Conservation (phyloP, 2,888 invertebrate genomes). For the Drosophila cracens region DNA sequence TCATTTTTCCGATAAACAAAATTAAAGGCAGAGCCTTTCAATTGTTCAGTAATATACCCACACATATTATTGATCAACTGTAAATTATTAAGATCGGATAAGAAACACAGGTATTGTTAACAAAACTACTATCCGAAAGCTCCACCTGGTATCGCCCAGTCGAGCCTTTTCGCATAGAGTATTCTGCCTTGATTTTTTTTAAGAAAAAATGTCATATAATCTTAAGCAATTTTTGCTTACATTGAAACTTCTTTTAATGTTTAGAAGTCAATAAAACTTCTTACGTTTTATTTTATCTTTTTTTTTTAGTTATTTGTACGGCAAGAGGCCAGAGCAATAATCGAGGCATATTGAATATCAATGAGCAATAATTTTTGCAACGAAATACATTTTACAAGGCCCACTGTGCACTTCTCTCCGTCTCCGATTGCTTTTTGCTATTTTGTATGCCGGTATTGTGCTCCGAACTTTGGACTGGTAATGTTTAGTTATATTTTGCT, state of each 20-base stretch:
- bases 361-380: constrained; percentile 1
- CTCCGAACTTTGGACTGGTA: constrained; percentile 53
- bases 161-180: background rate
- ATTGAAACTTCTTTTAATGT: background rate
- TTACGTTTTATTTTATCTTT: background rate
- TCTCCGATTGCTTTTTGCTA: constrained; percentile 25
- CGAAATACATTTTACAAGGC: background rate
- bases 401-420: constrained; percentile 15
- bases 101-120: background rate
- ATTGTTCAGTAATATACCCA: background rate
- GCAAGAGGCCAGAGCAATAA: background rate
- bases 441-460: constrained; percentile 43
- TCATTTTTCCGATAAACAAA: background rate
- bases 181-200: background rate
- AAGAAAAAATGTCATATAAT: background rate
- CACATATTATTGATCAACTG: background rate
- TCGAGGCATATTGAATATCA: background rate
- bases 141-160: background rate
- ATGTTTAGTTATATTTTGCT: constrained; percentile 50
- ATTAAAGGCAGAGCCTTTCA: background rate
- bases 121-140: background rate
- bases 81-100: background rate
- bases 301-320: background rate
- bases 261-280: background rate
- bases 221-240: background rate